Conservation (phyloP, 1,140 invertebrate species). For the Anadara kagoshimensis region DNA sequence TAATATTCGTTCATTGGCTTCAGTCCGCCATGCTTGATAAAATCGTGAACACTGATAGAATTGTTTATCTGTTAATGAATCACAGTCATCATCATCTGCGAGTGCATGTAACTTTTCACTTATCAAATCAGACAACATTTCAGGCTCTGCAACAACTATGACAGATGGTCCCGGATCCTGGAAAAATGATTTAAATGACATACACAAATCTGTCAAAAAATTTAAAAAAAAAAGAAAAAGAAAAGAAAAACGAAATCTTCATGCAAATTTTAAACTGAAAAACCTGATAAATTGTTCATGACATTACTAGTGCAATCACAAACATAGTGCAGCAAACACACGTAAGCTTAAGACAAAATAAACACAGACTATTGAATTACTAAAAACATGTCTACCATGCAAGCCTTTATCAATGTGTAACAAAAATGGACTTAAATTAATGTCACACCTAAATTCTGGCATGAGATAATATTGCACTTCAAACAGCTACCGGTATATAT, state of each 20-base stretch:
- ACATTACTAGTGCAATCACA: too few species aligned
- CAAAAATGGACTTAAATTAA: too few species aligned
- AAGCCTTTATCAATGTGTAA: too few species aligned
- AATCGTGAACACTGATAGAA: constrained; percentile 47
- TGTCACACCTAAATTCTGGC: too few species aligned
- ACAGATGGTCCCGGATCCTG: constrained; percentile 50
- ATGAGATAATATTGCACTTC: too few species aligned
- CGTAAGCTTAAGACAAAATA: too few species aligned
- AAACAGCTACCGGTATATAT: too few species aligned
- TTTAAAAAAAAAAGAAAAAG: background rate
- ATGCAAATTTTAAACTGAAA: background rate
- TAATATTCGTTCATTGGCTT: constrained; percentile 47
- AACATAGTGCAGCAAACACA: too few species aligned
- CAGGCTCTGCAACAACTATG: constrained; percentile 51
- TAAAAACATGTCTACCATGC: too few species aligned
- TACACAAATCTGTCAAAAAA: background rate
- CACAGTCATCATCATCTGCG: constrained; percentile 41
- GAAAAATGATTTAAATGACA: constrained; percentile 2
- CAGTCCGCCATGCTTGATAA: constrained; percentile 43
- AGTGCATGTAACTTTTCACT: constrained; percentile 45
- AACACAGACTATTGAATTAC: too few species aligned
- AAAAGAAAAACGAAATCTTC: background rate
- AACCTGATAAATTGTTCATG: too few species aligned
- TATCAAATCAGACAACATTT: constrained; percentile 47
- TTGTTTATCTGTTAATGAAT: constrained; percentile 30